Base-by-base conservation (phyloP, 2,113 vertebrate species). In the Lichenostomus cassidix region DNA sequence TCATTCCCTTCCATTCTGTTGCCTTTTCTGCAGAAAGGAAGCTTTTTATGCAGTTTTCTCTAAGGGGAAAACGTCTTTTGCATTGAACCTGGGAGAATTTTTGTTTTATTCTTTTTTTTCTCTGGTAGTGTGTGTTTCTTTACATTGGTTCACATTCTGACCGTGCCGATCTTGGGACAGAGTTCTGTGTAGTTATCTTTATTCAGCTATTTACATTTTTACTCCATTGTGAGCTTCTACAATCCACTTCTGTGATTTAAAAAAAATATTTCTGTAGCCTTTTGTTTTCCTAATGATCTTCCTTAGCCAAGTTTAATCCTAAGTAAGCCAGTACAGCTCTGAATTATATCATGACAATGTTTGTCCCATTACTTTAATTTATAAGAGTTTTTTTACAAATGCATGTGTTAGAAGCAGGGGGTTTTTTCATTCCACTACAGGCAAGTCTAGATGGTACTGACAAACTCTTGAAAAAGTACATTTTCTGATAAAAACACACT, bases 201-300 rank as follows among this genome's bases (percentile, higher is more conserved):
- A 70, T 71, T 37, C 50, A 73, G 27, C n/a, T 78, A 7, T 56
- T 96, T 77, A 83, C 12, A 15, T 82, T 94, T 93, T 85, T 77
- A 82, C 29, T 71, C 11, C 15, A 39, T 56, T 85, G 24, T 81
- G 31, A 56, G 73, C 46, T 53, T 88, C 68, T 44, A 47, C 44
- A 42, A 31, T 84, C 60, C 19, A 74, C 35, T 91, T 68, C 13
- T 15, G 17, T 62, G 20, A 78, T 91, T 91, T 53, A 25, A 68
- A 85, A 83, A 59, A 59, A 74, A 1, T 52, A 37, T 64, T 84
- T 92, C 73, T 27, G 4, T 37, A 60, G 24, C 27, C 53, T 49
- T 94, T 89, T 91, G 55, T 90, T 95, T 92, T 91, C n/a, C 62
- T 91, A 89, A 69, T 60, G 55, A 87, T 87, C 53, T 87, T 73